Percentiles rank a stretch among this genome's conserved stretches.
Evolutionary conservation across 2,113 vertebrate genomes (phyloP).

Genomic region (Saguinus midas): DNA sequence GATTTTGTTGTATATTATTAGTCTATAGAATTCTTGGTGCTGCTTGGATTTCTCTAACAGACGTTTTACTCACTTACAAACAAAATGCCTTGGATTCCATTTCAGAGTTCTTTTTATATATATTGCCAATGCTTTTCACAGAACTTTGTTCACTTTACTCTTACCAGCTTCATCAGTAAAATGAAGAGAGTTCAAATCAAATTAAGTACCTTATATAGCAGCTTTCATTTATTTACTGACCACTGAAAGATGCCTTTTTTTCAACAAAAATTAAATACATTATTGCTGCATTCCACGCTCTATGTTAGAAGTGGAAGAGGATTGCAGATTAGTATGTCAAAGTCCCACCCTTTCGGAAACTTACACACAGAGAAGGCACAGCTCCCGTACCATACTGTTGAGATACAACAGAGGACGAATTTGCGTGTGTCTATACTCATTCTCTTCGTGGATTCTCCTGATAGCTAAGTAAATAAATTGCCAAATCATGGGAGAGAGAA

Average conservation of each 20-base stretch:
- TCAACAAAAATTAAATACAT: not conserved
- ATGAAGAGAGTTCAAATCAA: not conserved
- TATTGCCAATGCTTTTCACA: not conserved
- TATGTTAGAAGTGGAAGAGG: not conserved
- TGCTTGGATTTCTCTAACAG: not conserved
- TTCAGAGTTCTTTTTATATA: not conserved
- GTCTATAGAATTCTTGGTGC: not conserved
- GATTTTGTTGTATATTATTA: not conserved
- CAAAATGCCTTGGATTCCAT: not conserved
- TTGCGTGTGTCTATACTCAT: not conserved
- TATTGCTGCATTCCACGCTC: not conserved
- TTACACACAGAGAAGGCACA: not conserved
- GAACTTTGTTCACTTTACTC: not conserved
- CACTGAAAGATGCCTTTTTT: not conserved
- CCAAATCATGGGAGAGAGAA: slow-evolving; percentile 8
- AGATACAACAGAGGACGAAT: not conserved
- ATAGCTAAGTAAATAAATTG: not conserved
- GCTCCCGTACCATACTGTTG: not conserved
- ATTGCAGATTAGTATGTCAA: no score
- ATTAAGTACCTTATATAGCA: not conserved
- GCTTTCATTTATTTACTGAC: not conserved
- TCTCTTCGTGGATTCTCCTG: not conserved
- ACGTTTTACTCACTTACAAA: not conserved
- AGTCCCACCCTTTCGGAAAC: not conserved
- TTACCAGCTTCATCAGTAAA: not conserved